Percentiles rank a stretch among this genome's conserved stretches.
These are phyloP conservation scores for Catharus minimus DNA, from an alignment of 2,113 vertebrate genomes.

Conservation along the genomic window DNA sequence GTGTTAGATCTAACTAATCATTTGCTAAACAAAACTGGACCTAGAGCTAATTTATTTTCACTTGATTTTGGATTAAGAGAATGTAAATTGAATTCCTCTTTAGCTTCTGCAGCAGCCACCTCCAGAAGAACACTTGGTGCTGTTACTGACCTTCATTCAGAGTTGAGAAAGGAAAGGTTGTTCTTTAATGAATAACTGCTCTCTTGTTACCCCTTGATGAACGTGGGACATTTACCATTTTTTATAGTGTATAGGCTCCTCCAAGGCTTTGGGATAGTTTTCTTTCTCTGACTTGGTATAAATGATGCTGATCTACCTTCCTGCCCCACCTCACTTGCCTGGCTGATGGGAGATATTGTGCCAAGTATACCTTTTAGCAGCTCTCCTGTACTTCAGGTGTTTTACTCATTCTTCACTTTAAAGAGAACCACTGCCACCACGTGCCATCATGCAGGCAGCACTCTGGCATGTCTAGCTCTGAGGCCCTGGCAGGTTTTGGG, in stretches of 20 bases:
- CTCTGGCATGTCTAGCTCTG: rapidly evolving
- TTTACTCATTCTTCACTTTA: neutral
- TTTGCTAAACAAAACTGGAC: neutral
- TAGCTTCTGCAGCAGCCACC: neutral
- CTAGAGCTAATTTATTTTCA: neutral
- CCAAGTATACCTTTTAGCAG: neutral
- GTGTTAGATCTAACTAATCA: neutral
- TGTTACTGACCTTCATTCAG: neutral
- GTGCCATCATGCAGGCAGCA: rapidly evolving
- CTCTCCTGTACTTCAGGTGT: neutral
- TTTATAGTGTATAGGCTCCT: neutral
- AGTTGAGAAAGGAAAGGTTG: neutral
- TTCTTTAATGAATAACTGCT: neutral
- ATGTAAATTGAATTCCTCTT: neutral
- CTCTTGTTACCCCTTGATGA: neutral
- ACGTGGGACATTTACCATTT: neutral
- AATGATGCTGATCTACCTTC: neutral
- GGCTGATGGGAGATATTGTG: neutral
- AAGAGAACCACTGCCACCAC: neutral
- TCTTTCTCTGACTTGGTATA: neutral
- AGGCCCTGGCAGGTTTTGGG: neutral
- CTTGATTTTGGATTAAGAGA: neutral
- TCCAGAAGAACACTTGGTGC: neutral
- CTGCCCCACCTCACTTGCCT: neutral
- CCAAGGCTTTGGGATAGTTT: neutral